Evolutionary conservation across 2,113 vertebrate species (phyloP).

Genomic region (Cyanocitta stelleri): DNA sequence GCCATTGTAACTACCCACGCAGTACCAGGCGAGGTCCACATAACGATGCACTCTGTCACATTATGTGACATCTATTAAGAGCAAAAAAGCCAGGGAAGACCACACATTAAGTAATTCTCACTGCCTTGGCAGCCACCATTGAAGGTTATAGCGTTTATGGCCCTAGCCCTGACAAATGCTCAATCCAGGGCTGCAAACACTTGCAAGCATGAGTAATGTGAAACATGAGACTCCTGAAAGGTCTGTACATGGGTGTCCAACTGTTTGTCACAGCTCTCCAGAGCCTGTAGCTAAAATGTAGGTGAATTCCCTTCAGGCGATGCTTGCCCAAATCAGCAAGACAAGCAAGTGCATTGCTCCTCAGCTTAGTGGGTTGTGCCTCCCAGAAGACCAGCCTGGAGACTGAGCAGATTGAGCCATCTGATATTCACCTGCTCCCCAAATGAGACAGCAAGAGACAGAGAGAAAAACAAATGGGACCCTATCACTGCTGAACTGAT

Average conservation of each 20-base stretch:
- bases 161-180: background rate
- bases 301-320: background rate
- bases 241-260: background rate
- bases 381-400: background rate
- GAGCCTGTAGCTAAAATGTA: background rate
- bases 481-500: constrained; percentile 33
- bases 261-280: background rate
- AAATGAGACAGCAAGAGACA: constrained; percentile 19
- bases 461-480: constrained; percentile 50
- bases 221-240: background rate
- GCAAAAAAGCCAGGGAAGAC: background rate
- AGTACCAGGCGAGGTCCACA: background rate
- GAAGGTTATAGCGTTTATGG: background rate
- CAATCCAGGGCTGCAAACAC: background rate
- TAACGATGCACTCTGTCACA: background rate
- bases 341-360: background rate
- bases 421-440: constrained; percentile 60
- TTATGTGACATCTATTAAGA: background rate
- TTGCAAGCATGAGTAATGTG: background rate
- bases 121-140: background rate
- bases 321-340: background rate
- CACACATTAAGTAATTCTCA: background rate
- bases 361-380: background rate
- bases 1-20: background rate
- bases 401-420: constrained; percentile 42